Percentiles rank a stretch among this genome's conserved stretches.
phyloP scores from a whole-genome alignment of 2,797 vertebrate genomes.

The Chelonia mydas region DNA sequence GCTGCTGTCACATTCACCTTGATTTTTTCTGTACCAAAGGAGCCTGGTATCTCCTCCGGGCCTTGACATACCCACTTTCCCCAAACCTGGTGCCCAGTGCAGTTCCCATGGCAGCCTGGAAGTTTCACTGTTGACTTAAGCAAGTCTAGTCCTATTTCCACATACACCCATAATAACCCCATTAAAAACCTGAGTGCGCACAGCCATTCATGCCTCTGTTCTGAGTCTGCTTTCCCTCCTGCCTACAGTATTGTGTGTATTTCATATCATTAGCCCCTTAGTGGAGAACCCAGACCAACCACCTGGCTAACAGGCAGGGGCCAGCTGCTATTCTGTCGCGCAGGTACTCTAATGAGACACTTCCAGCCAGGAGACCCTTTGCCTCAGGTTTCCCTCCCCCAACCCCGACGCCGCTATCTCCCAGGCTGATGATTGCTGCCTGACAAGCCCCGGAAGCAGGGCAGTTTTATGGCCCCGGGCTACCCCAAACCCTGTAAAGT shows the following conservation, averaged over 20 bases:
- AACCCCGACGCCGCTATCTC: not conserved
- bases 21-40: too few relatives aligned
- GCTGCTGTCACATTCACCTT: too few relatives aligned
- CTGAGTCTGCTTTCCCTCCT: conserved; percentile 47
- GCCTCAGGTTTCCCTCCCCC: not conserved
- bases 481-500: conserved; percentile 12
- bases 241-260: conserved; percentile 69
- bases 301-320: too few relatives aligned
- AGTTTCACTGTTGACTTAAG: not conserved
- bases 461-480: conserved; percentile 17
- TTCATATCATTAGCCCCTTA: conserved; percentile 72
- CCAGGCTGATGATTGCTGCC: conserved; percentile 10
- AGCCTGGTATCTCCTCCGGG: too few relatives aligned
- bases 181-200: conserved; percentile 23
- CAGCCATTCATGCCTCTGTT: conserved; percentile 70
- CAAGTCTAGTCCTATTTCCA: too few relatives aligned
- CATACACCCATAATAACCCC: too few relatives aligned
- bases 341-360: not conserved
- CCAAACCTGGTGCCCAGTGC: too few relatives aligned
- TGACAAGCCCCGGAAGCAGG: not conserved
- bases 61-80: too few relatives aligned
- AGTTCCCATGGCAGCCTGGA: not conserved
- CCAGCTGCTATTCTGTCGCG: too few relatives aligned
- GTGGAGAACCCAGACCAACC: not conserved
- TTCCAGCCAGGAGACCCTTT: not conserved